Conservation (phyloP, 1,140 invertebrate species). For the Diprion similis region DNA sequence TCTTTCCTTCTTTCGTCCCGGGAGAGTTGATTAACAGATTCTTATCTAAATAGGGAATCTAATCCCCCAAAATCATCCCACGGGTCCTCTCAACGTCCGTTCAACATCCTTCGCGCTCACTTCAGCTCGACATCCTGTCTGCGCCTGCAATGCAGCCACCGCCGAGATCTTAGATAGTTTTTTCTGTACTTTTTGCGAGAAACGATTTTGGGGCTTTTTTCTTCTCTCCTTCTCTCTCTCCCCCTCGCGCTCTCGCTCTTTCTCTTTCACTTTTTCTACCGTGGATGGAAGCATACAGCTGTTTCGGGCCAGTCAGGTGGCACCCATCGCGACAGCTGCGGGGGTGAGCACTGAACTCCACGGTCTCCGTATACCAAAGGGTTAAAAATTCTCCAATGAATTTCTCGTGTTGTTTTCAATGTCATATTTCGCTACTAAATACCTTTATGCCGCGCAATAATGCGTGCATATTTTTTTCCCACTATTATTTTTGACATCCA, state of each 20-base stretch:
- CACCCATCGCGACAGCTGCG: constrained; percentile 46
- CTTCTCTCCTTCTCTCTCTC: background rate
- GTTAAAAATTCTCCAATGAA: constrained; percentile 26
- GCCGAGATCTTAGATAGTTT: constrained; percentile 14
- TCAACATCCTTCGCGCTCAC: background rate
- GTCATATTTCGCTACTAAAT: no score
- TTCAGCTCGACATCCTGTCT: constrained; percentile 23
- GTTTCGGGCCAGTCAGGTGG: constrained; percentile 43
- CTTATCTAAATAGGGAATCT: constrained; percentile 11
- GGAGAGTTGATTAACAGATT: background rate
- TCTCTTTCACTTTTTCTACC: background rate
- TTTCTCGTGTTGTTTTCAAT: no score
- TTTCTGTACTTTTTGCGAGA: constrained; percentile 23
- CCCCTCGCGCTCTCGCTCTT: no score
- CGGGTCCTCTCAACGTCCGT: background rate
- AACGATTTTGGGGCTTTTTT: constrained; percentile 38
- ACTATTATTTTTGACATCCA: no score
- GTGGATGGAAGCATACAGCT: constrained; percentile 38
- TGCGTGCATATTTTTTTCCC: no score
- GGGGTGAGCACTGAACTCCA: constrained; percentile 34
- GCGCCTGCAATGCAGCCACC: background rate
- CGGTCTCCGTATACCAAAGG: constrained; percentile 37
- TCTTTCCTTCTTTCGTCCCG: background rate
- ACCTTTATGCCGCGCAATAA: no score
- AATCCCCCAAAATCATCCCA: background rate